Base-by-base conservation (phyloP, 2,113 vertebrate genomes). In the Petroica traversi region DNA sequence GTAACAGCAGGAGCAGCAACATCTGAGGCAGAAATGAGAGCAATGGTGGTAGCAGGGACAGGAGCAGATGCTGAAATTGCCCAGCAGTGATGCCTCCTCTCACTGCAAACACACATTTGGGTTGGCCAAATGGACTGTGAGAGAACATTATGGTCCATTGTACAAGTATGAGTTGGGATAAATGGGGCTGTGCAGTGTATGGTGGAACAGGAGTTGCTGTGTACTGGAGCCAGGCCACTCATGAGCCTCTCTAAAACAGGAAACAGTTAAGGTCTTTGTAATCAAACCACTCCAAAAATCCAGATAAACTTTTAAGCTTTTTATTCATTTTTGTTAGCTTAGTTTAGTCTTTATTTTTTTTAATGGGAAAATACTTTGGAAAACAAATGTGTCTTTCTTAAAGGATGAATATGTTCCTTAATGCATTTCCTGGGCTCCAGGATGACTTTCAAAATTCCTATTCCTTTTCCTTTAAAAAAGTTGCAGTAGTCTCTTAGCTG, bases 71-170 rank as follows among this genome's bases (percentile, higher is more conserved):
- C 83, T 0, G 2, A 71, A 85, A 58, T 28, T 75, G 85, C 91
- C 25, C 28, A 90, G 62, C 85, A 80, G 90, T 66, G 43, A 71
- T 43, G 11, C 64, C 22, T 74, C 22, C 74, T 91, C 68, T 92
- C 77, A 11, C 73, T 71, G 75, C 4, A 87, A 84, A 61, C 67
- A 46, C 40, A 5, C 95, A 34, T 88, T 93, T 26, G 66, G 81
- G 91, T 51, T 49, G 85, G 79, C 87, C 85, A 85, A 95, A 92
- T 67, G 92, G 85, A 38, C 76, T 74, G 33, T 71, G 75, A 61
- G 62, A 64, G 72, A 45, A 43, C 51, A 46, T 92, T 74, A 52
- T 58, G 66, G 92, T 20, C 91, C 81, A 28, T 19, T 88, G 79
- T 66, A 57, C 62, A 92, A 93, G 85, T 84, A 18, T 34, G 29